phyloP scores from a whole-genome alignment of 2,888 invertebrate species.

The Amblyjoppa fuscipennis region DNA sequence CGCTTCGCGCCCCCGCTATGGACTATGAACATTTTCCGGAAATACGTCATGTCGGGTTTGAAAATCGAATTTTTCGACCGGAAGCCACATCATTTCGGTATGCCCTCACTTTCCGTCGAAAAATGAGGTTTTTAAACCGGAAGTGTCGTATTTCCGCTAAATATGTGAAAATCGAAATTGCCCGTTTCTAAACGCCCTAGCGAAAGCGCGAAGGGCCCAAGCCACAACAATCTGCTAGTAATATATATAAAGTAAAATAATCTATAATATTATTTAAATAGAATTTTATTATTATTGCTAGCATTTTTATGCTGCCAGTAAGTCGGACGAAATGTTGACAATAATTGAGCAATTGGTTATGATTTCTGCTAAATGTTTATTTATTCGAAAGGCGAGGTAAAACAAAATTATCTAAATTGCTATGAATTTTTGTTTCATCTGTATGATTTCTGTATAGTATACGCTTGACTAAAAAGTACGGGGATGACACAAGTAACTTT shows the following conservation, averaged over 20 bases:
- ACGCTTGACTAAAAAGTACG: not conserved
- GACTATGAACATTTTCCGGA: not conserved
- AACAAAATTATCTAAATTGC: not conserved
- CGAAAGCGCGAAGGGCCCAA: too few species aligned
- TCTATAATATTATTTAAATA: not conserved
- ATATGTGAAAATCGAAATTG: not conserved
- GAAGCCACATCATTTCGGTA: not conserved
- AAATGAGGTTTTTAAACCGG: too few species aligned
- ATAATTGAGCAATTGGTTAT: not conserved
- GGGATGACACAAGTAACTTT: not conserved
- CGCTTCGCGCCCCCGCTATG: too few species aligned
- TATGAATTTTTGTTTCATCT: not conserved
- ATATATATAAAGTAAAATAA: not conserved
- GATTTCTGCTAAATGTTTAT: not conserved
- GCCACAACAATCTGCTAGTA: not conserved
- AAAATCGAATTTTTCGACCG: not conserved
- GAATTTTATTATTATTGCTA: not conserved
- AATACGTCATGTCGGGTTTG: not conserved
- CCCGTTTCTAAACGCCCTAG: too few species aligned
- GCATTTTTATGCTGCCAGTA: not conserved
- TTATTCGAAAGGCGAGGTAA: not conserved
- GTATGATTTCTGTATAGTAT: constrained; percentile 20
- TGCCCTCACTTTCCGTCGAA: too few species aligned
- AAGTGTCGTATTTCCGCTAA: not conserved
- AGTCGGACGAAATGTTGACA: not conserved